phyloP scores from a whole-genome alignment of 2,797 vertebrate species.

The Sphaeramia orbicularis region DNA sequence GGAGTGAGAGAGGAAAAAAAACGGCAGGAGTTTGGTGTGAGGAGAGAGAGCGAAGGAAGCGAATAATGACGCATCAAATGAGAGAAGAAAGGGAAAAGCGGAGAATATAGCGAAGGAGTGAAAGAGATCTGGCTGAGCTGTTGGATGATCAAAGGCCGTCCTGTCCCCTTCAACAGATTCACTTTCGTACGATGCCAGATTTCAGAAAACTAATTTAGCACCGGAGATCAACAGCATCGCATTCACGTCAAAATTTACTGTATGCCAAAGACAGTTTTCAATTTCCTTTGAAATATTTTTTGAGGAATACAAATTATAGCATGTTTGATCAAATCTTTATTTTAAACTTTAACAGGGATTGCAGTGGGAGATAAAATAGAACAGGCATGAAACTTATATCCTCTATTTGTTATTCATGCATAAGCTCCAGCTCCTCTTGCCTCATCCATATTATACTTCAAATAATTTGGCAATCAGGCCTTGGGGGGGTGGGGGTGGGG shows the following conservation, averaged over 20 bases:
- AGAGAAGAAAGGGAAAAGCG: constrained; percentile 7
- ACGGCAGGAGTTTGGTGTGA: too few relatives aligned
- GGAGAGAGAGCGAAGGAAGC: neutral
- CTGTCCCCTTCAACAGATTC: constrained; percentile 30
- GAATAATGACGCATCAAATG: constrained; percentile 15
- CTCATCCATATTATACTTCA: constrained; percentile 79
- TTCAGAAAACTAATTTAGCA: constrained; percentile 22
- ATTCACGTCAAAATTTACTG: constrained; percentile 30
- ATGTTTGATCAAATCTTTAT: constrained; percentile 58
- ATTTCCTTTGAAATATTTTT: constrained; percentile 53
- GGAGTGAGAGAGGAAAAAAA: too few relatives aligned
- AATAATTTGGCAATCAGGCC: constrained; percentile 81
- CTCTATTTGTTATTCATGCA: constrained; percentile 76
- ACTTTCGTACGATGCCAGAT: neutral
- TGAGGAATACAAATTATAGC: constrained; percentile 45
- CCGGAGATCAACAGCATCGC: constrained; percentile 21
- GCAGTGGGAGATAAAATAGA: constrained; percentile 12
- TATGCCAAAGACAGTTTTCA: constrained; percentile 7
- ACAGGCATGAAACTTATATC: constrained; percentile 54
- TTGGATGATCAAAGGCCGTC: constrained; percentile 39
- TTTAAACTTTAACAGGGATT: constrained; percentile 36
- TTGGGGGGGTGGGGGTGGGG: constrained; percentile 51
- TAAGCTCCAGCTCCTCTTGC: constrained; percentile 66
- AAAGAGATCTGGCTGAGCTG: constrained; percentile 8
- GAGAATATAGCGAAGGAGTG: constrained; percentile 2